Evolutionary conservation across 2,797 vertebrate species (phyloP), one percentile per base, ranked within the genome.

Genomic region (Diplodus sargus): DNA sequence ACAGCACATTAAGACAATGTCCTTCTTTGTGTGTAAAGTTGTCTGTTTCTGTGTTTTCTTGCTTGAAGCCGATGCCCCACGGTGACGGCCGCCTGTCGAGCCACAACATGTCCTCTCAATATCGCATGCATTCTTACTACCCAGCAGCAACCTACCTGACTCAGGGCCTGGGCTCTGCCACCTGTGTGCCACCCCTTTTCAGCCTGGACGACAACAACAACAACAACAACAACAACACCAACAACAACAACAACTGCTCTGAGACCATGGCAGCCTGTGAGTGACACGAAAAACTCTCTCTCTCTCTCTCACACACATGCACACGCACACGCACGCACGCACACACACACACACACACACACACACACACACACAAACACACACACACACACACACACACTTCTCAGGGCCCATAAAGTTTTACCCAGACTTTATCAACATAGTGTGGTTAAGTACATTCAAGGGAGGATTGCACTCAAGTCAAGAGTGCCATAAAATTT

Each of bases 101-200:
- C 79, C 97, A 97, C 13, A 76, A 93, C 0, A 5, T 97, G 92
- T 89, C 96, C 56, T 95, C 97, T 15, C 97, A 97, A 94, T 99
- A 98, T 93, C 92, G 91, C 83, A 96, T 98, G 97, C 97, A 97
- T 73, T 96, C 97, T 43, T 99, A 97, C 90, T 98, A 98, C 82
- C 95, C 97, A 0, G 91, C 96, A 3, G 83, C 96, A 42, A 94
- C 97, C 57, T 98, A 97, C 92, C 90, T 97, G 91, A 94, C 96
- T 67, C 98, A 97, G 91, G 96, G 96, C 3, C 83, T 97, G 74
- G 90, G 94, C 0, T 87, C 92, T 54, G 53, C 95, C 51, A 22
- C 93, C 16, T 95, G 94, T 59, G 87, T 96, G 83, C 93, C 96
- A 2, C 95, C 96, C 58, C 90, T 96, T 87, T 94, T 96, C 87